Evolutionary conservation across 2,113 vertebrate species (phyloP).

Genomic region (Festucalex cinctus): DNA sequence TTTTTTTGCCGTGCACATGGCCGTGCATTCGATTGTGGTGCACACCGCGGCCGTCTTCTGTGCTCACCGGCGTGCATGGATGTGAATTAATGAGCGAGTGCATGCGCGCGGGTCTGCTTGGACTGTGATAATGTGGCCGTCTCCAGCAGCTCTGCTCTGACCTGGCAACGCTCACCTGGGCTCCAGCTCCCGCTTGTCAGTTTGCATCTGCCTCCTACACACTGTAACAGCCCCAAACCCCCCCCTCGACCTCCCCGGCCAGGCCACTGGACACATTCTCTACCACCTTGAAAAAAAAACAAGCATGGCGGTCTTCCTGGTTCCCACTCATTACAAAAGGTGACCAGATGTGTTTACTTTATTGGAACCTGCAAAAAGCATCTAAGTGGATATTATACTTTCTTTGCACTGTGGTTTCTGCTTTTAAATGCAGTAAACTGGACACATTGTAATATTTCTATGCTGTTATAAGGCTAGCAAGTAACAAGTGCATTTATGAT

Average conservation of each 20-base stretch:
- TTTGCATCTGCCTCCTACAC: constrained; percentile 50
- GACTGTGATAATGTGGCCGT: background rate
- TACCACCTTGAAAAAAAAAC: constrained; percentile 50
- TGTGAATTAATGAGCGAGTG: constrained; percentile 39
- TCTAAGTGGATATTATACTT: background rate
- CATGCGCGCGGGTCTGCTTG: constrained; percentile 28
- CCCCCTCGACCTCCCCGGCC: constrained; percentile 22
- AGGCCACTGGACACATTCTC: background rate
- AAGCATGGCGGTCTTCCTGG: constrained; percentile 52
- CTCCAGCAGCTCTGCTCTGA: constrained; percentile 13
- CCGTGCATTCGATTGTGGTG: constrained; percentile 10
- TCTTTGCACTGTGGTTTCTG: too few relatives aligned
- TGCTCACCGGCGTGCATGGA: constrained; percentile 26
- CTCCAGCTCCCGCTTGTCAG: constrained; percentile 57
- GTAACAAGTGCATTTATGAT: too few relatives aligned
- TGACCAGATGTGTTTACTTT: constrained; percentile 49
- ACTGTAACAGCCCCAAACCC: constrained; percentile 33
- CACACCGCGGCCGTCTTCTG: constrained; percentile 11
- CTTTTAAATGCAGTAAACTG: too few relatives aligned
- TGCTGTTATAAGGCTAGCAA: too few relatives aligned
- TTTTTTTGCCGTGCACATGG: constrained; percentile 15
- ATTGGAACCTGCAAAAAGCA: background rate
- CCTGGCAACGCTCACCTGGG: constrained; percentile 64
- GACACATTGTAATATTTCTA: too few relatives aligned
- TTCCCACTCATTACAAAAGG: constrained; percentile 22